phyloP scores from a whole-genome alignment of 2,797 vertebrate genomes.

The Spea hammondii region DNA sequence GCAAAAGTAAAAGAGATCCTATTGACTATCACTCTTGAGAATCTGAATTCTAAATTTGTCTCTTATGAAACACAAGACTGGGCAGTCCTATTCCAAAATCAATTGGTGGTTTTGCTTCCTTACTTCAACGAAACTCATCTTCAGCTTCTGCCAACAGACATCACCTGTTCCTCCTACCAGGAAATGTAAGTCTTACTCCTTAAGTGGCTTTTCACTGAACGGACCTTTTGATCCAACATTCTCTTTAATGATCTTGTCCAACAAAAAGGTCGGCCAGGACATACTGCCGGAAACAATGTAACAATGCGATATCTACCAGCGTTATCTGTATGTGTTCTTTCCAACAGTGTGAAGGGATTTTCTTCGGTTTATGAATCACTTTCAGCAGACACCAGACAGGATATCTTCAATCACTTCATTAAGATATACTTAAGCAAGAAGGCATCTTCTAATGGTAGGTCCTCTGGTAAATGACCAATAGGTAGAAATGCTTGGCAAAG shows the following conservation, averaged over 20 bases:
- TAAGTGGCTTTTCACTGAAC: too few relatives aligned
- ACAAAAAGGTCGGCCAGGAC: too few relatives aligned
- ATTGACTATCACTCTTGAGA: neutral
- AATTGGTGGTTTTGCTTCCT: neutral
- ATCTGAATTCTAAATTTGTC: neutral
- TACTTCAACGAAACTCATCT: neutral
- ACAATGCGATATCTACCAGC: neutral
- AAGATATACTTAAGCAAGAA: too few relatives aligned
- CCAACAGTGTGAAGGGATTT: constrained; percentile 22
- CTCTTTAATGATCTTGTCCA: too few relatives aligned
- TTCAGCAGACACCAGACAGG: too few relatives aligned
- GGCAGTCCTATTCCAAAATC: neutral
- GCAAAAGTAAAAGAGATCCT: neutral
- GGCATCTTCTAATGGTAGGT: too few relatives aligned
- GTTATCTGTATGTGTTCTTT: neutral
- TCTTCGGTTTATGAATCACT: too few relatives aligned
- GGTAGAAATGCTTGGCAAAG: too few relatives aligned
- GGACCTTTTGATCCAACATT: too few relatives aligned
- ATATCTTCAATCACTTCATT: too few relatives aligned
- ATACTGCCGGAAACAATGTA: too few relatives aligned
- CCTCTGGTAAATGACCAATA: too few relatives aligned
- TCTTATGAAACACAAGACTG: constrained; percentile 3
- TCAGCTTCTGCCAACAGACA: neutral
- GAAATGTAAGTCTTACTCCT: constrained; percentile 11
- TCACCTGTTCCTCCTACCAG: constrained; percentile 4